Percentiles rank a stretch among this genome's conserved stretches.
These are phyloP conservation scores for Sarotherodon lohbergeri DNA, from an alignment of 2,113 vertebrate genomes.

Conservation along the genomic window DNA sequence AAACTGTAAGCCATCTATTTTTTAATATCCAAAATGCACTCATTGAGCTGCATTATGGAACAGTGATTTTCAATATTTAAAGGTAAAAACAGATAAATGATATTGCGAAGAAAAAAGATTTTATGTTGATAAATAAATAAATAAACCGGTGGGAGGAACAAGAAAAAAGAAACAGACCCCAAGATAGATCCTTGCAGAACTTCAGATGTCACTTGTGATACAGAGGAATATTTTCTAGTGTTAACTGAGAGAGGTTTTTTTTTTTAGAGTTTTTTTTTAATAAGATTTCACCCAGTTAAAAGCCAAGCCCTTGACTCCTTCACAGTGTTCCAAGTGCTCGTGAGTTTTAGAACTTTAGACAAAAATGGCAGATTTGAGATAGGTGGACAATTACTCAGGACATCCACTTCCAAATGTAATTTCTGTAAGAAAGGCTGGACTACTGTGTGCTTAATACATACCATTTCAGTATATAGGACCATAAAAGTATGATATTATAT, in stretches of 20 bases:
- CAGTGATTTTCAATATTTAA: neutral
- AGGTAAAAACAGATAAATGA: neutral
- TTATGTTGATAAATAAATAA: neutral
- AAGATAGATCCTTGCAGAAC: neutral
- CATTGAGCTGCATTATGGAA: neutral
- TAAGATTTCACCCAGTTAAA: too few species aligned
- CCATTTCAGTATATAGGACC: neutral
- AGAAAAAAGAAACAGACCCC: neutral
- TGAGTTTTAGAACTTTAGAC: neutral
- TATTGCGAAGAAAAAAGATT: neutral
- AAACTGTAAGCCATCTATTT: neutral
- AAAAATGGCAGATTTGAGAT: neutral
- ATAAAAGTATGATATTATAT: neutral
- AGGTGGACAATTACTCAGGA: neutral
- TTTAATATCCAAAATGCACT: neutral
- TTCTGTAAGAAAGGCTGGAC: neutral
- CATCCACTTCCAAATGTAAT: neutral
- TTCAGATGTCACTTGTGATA: neutral
- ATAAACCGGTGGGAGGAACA: neutral
- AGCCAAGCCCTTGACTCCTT: too few species aligned
- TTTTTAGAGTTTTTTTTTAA: neutral
- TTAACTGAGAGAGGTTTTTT: neutral
- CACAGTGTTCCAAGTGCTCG: neutral
- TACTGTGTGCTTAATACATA: neutral
- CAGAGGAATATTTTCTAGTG: neutral